Base-by-base conservation (phyloP, 2,888 invertebrate species). In the Lymantria dispar region DNA sequence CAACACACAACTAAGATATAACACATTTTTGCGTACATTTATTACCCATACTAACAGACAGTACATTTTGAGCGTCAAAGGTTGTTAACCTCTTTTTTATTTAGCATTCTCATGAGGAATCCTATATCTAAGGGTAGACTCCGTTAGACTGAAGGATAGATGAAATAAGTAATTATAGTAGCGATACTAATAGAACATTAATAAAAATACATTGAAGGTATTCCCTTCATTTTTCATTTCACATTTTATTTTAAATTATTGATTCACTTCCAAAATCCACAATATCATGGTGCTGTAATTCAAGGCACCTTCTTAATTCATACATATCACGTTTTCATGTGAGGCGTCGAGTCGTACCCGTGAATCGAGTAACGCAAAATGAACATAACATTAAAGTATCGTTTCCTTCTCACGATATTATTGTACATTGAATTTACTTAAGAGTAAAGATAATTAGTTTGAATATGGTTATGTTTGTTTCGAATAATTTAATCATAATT, bases 271-370 rank as follows among this genome's bases (percentile, higher is more conserved):
- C 53, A 74, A 54, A n/a, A 52, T 41, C 10, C 31, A 45, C 8
- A 58, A 72, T 15, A 70, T 72, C 75, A 30, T 10, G 31, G 68
- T 51, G 53, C 56, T 62, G 73, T 77, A 74, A 76, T 74, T 69
- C 76, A 72, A 73, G 68, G 77, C 60, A 64, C 70, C 78, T 83
- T 74, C 79, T 86, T 85, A 87, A 87, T 86, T 87, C 86, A 87
- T 85, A 87, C 87, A 77, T 74, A 83, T 86, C 87, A 87, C 87
- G 87, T 87, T 74, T 78, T 64, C 69, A 68, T 66, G 68, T 67
- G 67, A 79, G 82, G 80, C 83, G 80, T 76, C 72, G 78, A 75
- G 76, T 73, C 72, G 72, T 79, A 75, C 78, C 70, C 71, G 76
- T 64, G 76, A 76, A 83, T 80, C 80, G 78, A 76, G 79, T 79